Conservation (phyloP, 2,888 invertebrate species). For the Pogonocherus hispidulus region DNA sequence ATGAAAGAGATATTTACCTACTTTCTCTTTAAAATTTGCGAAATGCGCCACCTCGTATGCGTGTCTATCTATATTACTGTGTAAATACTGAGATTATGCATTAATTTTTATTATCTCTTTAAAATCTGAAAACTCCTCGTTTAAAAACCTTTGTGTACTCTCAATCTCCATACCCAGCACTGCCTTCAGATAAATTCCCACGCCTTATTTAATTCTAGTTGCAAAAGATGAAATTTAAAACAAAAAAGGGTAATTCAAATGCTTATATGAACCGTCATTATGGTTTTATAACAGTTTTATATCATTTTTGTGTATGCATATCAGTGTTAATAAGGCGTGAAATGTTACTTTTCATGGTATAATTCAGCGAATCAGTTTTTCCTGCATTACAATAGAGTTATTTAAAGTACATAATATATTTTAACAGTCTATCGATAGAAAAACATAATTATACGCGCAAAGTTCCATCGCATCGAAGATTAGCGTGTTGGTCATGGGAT, state of each 20-base stretch:
- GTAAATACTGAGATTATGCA: no score
- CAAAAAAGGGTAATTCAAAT: slow-evolving; percentile 10
- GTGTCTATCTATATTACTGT: no score
- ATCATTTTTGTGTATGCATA: slow-evolving; percentile 26
- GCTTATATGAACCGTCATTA: slow-evolving; percentile 11
- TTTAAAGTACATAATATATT: slow-evolving; percentile 21
- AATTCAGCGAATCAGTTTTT: slow-evolving; percentile 33
- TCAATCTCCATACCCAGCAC: no score
- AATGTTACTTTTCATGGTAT: slow-evolving; percentile 33
- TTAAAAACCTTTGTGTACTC: no score
- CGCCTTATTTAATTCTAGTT: neutral
- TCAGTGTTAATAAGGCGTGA: slow-evolving; percentile 31
- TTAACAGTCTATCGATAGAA: slow-evolving; percentile 13
- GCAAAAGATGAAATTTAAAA: neutral
- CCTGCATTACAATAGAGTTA: slow-evolving; percentile 16
- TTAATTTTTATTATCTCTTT: no score
- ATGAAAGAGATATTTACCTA: no score
- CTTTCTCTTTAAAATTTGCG: no score
- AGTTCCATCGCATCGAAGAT: slow-evolving; percentile 7
- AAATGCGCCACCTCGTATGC: no score
- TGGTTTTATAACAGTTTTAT: slow-evolving; percentile 11
- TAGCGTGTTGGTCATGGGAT: slow-evolving; percentile 27
- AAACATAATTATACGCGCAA: slow-evolving; percentile 6
- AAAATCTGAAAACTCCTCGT: no score
- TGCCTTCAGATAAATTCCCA: neutral